Conservation (phyloP, 2,888 invertebrate species). For the Temnothorax ravouxi region DNA sequence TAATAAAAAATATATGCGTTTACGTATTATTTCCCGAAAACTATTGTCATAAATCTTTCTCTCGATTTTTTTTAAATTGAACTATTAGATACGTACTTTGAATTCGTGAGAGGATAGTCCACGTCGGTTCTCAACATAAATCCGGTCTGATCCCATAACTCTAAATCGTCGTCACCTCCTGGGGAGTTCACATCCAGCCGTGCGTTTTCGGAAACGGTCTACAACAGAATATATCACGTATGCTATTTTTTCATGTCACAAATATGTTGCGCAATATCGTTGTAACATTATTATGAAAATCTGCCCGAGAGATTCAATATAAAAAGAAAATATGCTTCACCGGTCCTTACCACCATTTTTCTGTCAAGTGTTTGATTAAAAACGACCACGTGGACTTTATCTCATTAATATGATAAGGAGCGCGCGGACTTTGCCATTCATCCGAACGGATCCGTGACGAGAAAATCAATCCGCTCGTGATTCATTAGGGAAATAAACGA, state of each 20-base stretch:
- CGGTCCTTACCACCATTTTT: not conserved
- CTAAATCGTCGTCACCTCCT: constrained; percentile 90
- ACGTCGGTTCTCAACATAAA: constrained; percentile 91
- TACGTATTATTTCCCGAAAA: not conserved
- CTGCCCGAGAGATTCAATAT: not conserved
- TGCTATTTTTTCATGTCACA: not conserved
- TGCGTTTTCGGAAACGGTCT: constrained; percentile 91
- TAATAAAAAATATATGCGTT: not conserved
- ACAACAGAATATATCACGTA: constrained; percentile 71
- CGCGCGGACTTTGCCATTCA: not conserved
- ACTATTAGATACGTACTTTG: constrained; percentile 76
- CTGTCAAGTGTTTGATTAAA: not conserved
- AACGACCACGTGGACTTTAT: not conserved
- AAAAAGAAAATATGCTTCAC: not conserved
- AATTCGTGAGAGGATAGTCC: constrained; percentile 87
- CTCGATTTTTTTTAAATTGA: not conserved
- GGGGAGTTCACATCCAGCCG: constrained; percentile 88
- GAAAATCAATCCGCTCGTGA: constrained; percentile 9
- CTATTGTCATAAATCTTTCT: not conserved
- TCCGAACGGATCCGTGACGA: not conserved
- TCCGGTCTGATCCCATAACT: constrained; percentile 92
- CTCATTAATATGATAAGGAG: constrained; percentile 27
- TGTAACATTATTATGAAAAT: not conserved
- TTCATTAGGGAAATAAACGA: constrained; percentile 10
- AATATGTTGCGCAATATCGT: not conserved